Evolutionary conservation across 2,797 vertebrate genomes (phyloP), one percentile per base, ranked within the genome.

Genomic region (Pithecia hirsuta): DNA sequence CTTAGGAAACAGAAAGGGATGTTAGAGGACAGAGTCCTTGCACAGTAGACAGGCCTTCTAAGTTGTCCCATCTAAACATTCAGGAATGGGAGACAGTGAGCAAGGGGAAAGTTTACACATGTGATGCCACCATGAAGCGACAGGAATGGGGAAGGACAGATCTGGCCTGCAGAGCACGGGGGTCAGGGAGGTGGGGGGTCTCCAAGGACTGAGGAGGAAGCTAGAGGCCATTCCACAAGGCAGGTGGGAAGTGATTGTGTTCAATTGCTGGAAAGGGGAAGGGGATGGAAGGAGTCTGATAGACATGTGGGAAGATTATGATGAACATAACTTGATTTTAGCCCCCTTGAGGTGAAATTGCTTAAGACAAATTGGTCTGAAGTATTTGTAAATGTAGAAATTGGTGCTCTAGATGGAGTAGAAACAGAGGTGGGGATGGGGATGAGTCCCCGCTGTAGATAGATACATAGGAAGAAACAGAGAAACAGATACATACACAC

Each of bases 331-430:
- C 30, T 79, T 55, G 55, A 50, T 84, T 81, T 78, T 75, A 39
- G 75, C 64, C 11, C 39, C 86, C 83, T 92, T 44, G 76, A 85
- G n/a, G 20, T 85, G 10, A 13, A 94, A 36, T 84, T 50, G 22
- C 59, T 91, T 14, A 30, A 72, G 64, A 52, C 13, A 64, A 67
- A 50, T 24, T 36, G 82, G 6, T 12, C 17, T 84, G 48, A 46
- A 41, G 13, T 26, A 46, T 87, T 96, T 80, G 41, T 24, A 81
- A 83, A 70, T 39, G 14, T 15, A 81, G 36, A 52, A 61, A 13
- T 46, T 64, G 20, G n/a, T 92, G 59, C n/a, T 87, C 39, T 4
- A 26, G n/a, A 83, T 59, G 50, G 12, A 88, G 59, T 2, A 72
- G 6, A 41, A 44, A 28, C 7, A 9, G 22, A 36, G 48, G 28